phyloP scores from a whole-genome alignment of 2,888 invertebrate genomes.

The Alloplasta piceator region DNA sequence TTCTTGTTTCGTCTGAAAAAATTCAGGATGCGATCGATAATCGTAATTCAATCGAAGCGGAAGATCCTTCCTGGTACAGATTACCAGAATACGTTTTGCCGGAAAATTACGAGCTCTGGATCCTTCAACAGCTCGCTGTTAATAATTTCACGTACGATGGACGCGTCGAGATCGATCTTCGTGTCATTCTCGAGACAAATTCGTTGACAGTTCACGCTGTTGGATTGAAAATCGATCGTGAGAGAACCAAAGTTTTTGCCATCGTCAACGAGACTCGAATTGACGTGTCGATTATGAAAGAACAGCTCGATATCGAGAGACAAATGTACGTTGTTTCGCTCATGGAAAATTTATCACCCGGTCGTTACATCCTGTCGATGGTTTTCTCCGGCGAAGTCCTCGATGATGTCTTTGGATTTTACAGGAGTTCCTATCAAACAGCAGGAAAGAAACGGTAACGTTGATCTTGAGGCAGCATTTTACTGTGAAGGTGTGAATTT shows the following conservation, averaged over 20 bases:
- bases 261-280: constrained; percentile 4
- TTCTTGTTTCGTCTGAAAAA: not conserved
- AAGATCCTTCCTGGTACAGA: constrained; percentile 80
- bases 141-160: constrained; percentile 82
- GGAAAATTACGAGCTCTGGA: constrained; percentile 84
- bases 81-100: constrained; percentile 85
- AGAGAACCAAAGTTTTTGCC: constrained; percentile 44
- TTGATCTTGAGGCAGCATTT: too few relatives aligned
- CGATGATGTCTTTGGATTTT: constrained; percentile 87
- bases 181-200: constrained; percentile 76
- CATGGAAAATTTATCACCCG: constrained; percentile 57
- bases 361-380: constrained; percentile 84
- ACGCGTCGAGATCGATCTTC: constrained; percentile 83
- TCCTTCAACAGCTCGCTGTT: constrained; percentile 67
- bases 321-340: constrained; percentile 72
- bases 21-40: constrained; percentile 5
- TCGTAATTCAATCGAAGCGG: not conserved
- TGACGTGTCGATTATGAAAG: constrained; percentile 59
- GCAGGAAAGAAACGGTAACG: constrained; percentile 84
- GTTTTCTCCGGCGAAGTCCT: constrained; percentile 85
- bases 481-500: too few relatives aligned
- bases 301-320: constrained; percentile 66
- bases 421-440: constrained; percentile 85
- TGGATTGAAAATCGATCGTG: constrained; percentile 81
- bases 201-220: constrained; percentile 84